Evolutionary conservation across 1,140 invertebrate species (phyloP), one percentile per base, ranked within the genome.

Genomic region (Polypedilum vanderplanki): DNA sequence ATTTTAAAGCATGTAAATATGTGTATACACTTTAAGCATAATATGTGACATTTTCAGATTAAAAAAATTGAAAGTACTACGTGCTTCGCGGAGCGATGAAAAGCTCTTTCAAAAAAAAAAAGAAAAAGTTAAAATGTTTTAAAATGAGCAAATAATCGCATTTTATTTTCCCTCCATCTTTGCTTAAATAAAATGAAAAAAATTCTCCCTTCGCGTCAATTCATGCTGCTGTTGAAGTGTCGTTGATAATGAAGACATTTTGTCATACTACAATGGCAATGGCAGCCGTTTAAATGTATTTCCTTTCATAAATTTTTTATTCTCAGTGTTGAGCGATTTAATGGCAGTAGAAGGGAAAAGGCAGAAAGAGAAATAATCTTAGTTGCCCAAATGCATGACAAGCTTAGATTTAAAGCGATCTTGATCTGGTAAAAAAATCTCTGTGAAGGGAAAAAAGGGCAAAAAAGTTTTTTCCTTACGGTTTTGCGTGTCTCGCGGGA

Each of bases 321-420:
- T 33, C 24, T 33, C 24, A 33, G 24, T 33, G 24, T 5, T 33
- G 24, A 33, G 5, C 24, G 5, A 33, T 33, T 33, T 33, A 33
- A 33, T 33, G n/a, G n/a, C n/a, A 33, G 24, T 33, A 33, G 24
- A 33, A 33, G 1, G 24, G 5, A 33, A 33, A 5, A 33, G 24
- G n/a, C n/a, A 33, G 24, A 33, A 5, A 33, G 24, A 33, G 5
- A 33, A 33, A 57, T 57, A 57, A 57, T 57, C 46, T 57, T n/a
- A 57, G 46, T 57, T 57, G 24, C 46, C 46, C 15, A 57, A 57
- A n/a, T 57, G 46, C 46, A 57, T 57, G 46, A 57, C 46, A 57
- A n/a, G 46, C 46, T 57, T 57, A 57, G 46, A 57, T 57, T 57
- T 57, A 57, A 57, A 57, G 46, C 46, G 46, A 57, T 57, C 46